phyloP scores from a whole-genome alignment of 2,888 invertebrate species.

The Drosophila buzzatii region DNA sequence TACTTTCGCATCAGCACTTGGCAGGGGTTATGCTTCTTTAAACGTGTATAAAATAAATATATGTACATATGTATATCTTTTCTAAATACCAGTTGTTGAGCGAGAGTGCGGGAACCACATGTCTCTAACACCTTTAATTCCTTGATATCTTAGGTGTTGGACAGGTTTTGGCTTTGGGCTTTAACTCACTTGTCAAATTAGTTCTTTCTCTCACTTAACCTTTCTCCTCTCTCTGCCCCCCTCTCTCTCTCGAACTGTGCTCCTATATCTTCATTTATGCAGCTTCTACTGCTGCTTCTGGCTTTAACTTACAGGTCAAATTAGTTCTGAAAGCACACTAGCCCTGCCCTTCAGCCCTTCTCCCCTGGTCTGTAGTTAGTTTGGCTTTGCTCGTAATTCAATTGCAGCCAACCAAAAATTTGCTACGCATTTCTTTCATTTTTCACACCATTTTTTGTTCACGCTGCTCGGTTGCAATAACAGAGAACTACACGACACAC shows the following conservation, averaged over 20 bases:
- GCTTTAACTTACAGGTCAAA: conserved; percentile 3
- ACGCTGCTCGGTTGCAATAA: conserved; percentile 29
- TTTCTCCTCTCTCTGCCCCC: not conserved
- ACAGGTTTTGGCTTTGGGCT: not conserved
- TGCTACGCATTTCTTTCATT: conserved; percentile 34
- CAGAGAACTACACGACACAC: conserved; percentile 14
- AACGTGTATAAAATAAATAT: not conserved
- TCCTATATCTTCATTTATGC: not conserved
- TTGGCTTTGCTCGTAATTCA: conserved; percentile 36
- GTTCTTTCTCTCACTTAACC: not conserved
- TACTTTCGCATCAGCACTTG: not conserved
- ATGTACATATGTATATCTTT: not conserved
- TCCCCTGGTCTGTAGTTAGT: conserved; percentile 8
- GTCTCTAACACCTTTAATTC: not conserved
- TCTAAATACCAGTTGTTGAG: not conserved
- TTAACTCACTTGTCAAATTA: not conserved
- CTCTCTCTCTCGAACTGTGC: not conserved
- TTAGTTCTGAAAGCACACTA: not conserved
- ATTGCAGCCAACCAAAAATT: conserved; percentile 49
- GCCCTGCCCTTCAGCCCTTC: not conserved
- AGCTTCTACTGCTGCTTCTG: not conserved
- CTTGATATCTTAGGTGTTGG: not conserved
- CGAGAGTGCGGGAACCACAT: too few relatives aligned
- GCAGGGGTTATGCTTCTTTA: not conserved
- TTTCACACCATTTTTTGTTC: conserved; percentile 35